phyloP scores from a whole-genome alignment of 2,113 vertebrate species.

The Corythornis vintsioides region DNA sequence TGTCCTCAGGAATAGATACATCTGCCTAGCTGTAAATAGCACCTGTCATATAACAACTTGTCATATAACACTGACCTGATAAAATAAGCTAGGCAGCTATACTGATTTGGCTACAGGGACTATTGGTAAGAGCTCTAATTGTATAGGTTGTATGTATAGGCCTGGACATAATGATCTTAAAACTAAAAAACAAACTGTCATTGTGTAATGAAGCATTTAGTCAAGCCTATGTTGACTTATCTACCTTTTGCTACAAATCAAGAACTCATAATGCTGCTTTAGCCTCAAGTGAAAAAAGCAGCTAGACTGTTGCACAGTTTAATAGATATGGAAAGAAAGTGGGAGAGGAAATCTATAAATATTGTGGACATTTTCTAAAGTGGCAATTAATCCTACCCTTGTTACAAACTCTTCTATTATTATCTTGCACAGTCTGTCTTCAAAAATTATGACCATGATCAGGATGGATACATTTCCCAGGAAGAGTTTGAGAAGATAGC shows the following conservation, averaged over 20 bases:
- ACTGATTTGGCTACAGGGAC: background rate
- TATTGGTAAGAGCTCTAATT: background rate
- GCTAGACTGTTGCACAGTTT: background rate
- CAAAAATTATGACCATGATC: slow-evolving; percentile 95
- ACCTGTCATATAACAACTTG: background rate
- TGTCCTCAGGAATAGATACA: background rate
- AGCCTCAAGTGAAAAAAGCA: background rate
- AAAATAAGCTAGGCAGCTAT: background rate
- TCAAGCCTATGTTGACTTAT: background rate
- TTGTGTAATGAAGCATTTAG: background rate
- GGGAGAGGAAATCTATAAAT: background rate
- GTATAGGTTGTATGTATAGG: background rate
- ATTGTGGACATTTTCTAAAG: background rate
- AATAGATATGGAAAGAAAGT: background rate
- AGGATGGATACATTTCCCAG: slow-evolving; percentile 95
- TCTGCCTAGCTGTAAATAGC: background rate
- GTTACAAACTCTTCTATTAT: background rate
- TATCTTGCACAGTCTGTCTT: slow-evolving; percentile 86
- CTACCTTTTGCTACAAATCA: background rate
- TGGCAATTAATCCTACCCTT: background rate
- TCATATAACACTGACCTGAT: background rate
- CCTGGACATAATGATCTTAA: background rate
- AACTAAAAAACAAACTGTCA: background rate
- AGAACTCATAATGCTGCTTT: background rate
- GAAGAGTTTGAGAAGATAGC: slow-evolving; percentile 97